A percentile compares a stretch with the other conserved stretches of the same genome.
Conservation (phyloP, 2,113 vertebrate genomes). For the Cepphus grylle region DNA sequence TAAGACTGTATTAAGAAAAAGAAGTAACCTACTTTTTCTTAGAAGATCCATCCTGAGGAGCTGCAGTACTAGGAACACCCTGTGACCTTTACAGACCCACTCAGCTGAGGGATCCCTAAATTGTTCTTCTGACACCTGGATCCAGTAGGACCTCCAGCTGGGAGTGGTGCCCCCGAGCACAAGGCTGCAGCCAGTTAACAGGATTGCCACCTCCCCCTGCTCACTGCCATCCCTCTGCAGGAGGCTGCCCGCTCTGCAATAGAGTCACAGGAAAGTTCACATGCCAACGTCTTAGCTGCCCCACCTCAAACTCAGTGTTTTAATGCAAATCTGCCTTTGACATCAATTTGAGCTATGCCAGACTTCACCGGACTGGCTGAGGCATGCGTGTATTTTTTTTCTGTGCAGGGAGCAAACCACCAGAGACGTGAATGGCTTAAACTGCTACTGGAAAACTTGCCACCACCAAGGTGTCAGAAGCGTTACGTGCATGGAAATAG, state of each 20-base stretch:
- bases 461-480: background rate
- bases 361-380: background rate
- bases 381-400: background rate
- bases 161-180: background rate
- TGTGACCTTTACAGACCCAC: accelerated
- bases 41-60: background rate
- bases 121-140: background rate
- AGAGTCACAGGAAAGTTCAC: no score
- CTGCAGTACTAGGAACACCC: accelerated
- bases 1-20: background rate
- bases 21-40: background rate
- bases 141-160: background rate
- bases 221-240: background rate
- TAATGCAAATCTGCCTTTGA: background rate
- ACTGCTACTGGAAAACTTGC: background rate
- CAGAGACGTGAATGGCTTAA: background rate
- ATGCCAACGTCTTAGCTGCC: background rate
- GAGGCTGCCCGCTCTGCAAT: background rate
- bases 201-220: background rate
- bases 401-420: background rate
- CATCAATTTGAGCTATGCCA: background rate
- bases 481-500: accelerated
- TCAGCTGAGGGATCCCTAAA: background rate
- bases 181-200: background rate
- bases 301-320: background rate